Evolutionary conservation across 2,888 invertebrate genomes (phyloP), one percentile per base, ranked within the genome.

Genomic region (Cryptophagus acutangulus): DNA sequence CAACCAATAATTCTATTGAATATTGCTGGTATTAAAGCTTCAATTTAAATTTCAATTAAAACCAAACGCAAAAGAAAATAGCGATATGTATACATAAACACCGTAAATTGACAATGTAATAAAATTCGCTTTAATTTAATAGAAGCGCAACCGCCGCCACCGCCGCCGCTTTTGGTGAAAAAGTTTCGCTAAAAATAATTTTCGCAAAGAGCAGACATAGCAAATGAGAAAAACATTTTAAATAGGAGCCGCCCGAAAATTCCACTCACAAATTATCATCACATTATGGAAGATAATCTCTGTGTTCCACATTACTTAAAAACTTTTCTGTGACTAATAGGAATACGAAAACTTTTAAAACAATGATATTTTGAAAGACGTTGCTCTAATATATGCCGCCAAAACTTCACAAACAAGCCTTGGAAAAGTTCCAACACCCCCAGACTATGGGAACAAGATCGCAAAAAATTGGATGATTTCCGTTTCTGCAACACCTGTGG

Each of bases 401-500:
- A 37, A 38, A 46, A 36, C 39, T 46, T 48, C 36, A 35, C 45
- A 40, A 48, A 49, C 45, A 46, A 38, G 38, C 29, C 36, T 46
- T 51, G 52, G 49, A 51, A 46, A 47, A 48, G 38, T 54, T 52
- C 49, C 48, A 49, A n/a, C 10, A 26, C 5, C 26, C 4, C 26
- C n/a, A 45, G 38, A 46, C 34, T 20, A 33, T 36, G 31, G 41
- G 39, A 41, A 51, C 42, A 45, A 49, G 44, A 48, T 46, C 39
- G 37, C 45, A 51, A 52, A 52, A 52, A 54, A 52, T 47, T 39
- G 43, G 39, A 41, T 38, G 35, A 48, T 49, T 49, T 49, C 44
- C 43, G 40, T 30, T 26, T 40, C 10, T 36, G 40, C 46, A 47
- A 48, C 51, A 55, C 54, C 52, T 55, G 54, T 46, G 54, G 48